Base-by-base conservation (phyloP, 2,797 vertebrate genomes). In the Hyperoplus lanceolatus region DNA sequence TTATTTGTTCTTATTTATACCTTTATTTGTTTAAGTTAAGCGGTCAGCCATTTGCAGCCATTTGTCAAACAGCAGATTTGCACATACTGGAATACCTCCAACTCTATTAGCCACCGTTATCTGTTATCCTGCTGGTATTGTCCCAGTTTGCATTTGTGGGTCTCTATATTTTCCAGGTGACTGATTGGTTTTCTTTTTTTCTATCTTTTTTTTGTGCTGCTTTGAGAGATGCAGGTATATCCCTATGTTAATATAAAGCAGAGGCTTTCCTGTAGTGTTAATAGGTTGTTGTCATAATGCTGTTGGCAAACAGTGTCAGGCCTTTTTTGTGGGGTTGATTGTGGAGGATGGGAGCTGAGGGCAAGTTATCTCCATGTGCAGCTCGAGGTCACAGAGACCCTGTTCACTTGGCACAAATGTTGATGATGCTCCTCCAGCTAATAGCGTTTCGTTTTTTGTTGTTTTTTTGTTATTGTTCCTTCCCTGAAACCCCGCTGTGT, bases 121-220 rank as follows among this genome's bases (percentile, higher is more conserved):
- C 75, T 56, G 66, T 80, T 63, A 49, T 70, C 65, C 55, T 41
- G 58, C 49, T 60, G 58, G 64, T 84, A 56, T 75, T 87, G 74
- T 77, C 71, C 70, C 50, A 36, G 77, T n/a, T 71, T 74, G 38
- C 43, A 29, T 70, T 77, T 43, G 60, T 66, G 38, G 38, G 2
- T 63, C 21, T 77, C 15, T 77, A n/a, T 65, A 45, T 73, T 75
- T 69, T 63, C 59, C 61, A 66, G 14, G 55, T 63, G 63, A 72
- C 67, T 68, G 61, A 84, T 80, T 75, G 38, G 1, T 59, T 58
- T 72, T 59, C n/a, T 69, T 13, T 54, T 42, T 51, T 45, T 60
- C 36, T 46, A 29, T 55, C 41, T 58, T 54, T 55, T 50, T 48
- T 58, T 43, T 43, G 43, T 55, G 14, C 57, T 62, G 38, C 21